Evolutionary conservation across 2,888 invertebrate species (phyloP), one percentile per base, ranked within the genome.

Genomic region (Drosophila setosimentum): DNA sequence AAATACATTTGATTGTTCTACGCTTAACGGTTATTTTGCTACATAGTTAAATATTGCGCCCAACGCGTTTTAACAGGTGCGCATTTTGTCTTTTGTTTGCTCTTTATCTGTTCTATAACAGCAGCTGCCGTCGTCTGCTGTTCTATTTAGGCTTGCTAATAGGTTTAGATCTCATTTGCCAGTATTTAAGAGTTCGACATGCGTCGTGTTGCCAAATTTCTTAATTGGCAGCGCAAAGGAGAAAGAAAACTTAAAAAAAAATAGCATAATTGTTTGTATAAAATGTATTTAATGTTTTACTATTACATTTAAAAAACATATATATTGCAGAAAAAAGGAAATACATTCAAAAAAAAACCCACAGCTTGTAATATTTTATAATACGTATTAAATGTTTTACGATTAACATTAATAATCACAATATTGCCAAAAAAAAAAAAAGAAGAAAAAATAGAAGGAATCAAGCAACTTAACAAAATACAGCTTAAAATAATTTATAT

Each of bases 11-110:
- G 60, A 49, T 76, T 68, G 42, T 63, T 59, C 49, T 64, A 53
- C 64, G 35, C 50, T 40, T 66, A 80, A 76, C 78, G 53, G 64
- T 66, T 42, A 7, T 62, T 57, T 32, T 61, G 16, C 37, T 29
- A 18, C 10, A 8, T n/a, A n/a, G 42, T 30, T 62, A 3, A 48
- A 63, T 76, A 64, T 50, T 68, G 68, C 53, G 42, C 27, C 16
- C 51, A 65, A 71, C 58, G 16, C 53, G 60, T 54, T 68, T 68
- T 57, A 68, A 72, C 80, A 78, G 76, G 72, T 78, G 78, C 59
- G 59, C 54, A 65, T 80, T 68, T 66, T 27, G 10, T 29, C 18
- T 27, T 18, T 66, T 24, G 24, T 54, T 69, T 32, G 27, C 55
- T 37, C 30, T 32, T 59, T 68, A 78, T 67, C 54, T 76, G 61